Conservation (phyloP, 64 coral and sea anemone genomes). For the Acropora tenuis region DNA sequence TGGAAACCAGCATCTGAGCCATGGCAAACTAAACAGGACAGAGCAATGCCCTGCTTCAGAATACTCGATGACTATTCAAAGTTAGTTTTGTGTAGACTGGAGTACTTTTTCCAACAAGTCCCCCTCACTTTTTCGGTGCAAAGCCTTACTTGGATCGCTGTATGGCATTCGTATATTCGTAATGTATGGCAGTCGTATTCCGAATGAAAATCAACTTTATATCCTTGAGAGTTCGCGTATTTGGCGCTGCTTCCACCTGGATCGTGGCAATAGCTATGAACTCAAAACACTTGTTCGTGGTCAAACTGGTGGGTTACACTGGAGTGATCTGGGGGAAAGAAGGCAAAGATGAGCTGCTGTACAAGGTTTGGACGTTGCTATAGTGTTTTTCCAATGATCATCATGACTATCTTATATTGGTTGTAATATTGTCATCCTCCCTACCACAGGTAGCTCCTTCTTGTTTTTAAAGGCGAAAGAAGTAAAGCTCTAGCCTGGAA, state of each 20-base stretch:
- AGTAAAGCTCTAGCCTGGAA: too few species aligned
- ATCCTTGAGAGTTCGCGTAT: background rate
- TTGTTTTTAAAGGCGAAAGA: too few species aligned
- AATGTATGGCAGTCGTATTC: constrained; percentile 26
- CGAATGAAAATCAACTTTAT: background rate
- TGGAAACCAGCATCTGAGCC: too few species aligned
- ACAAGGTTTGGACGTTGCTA: background rate
- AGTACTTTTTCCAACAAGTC: constrained; percentile 7
- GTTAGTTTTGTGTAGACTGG: constrained; percentile 46
- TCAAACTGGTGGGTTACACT: background rate
- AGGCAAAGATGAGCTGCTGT: background rate
- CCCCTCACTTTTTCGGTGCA: background rate
- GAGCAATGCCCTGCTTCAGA: too few species aligned
- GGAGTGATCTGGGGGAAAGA: background rate
- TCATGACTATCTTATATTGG: background rate
- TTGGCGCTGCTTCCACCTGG: too few species aligned
- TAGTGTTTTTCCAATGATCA: background rate
- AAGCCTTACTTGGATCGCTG: constrained; percentile 35
- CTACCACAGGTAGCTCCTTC: too few species aligned
- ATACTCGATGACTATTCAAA: too few species aligned
- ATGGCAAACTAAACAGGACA: too few species aligned
- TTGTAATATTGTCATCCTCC: too few species aligned
- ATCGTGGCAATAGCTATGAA: background rate
- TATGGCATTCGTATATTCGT: too few species aligned
- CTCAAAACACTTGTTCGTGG: constrained; percentile 12